Evolutionary conservation across 2,888 invertebrate species (phyloP), one percentile per base, ranked within the genome.

Genomic region (Sminthurides aquaticus): DNA sequence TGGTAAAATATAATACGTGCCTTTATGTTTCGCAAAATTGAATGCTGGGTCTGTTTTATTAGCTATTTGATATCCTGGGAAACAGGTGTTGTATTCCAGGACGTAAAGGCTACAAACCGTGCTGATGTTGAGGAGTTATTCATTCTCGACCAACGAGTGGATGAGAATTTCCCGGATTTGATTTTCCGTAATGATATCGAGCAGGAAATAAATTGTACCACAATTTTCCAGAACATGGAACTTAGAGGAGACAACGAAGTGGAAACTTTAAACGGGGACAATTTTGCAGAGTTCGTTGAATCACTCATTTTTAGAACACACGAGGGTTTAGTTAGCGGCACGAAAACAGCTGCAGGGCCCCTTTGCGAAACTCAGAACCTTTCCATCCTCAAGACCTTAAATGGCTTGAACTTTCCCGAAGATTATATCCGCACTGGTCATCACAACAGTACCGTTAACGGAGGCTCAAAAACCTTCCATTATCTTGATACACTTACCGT

Each of bases 1-100:
- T 29, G 71, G 73, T 73, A 65, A 24, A 20, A 20, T 43, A 3
- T 5, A 22, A 18, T 65, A n/a, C n/a, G n/a, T n/a, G n/a, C n/a
- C n/a, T 56, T 57, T 18, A 56, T 34, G 28, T 56, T 5, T 1
- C 27, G 22, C 43, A 22, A 15, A n/a, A 63, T 24, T 28, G 18
- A n/a, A 8, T 18, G 25, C 29, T 29, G 34, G 24, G 18, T 60
- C 25, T 11, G 43, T 27, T 49, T 59, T 59, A 57, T 60, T 34
- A 29, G n/a, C n/a, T 8, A 11, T 60, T 25, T 27, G 11, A 15
- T n/a, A n/a, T 29, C 28, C 20, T 18, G 2, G 26, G 22, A 11
- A 34, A 3, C 57, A 62, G 62, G 29, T 5, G 26, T 52, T 71
- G 11, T 56, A 29, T 27, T 67, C 70, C 25, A 24, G 22, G 25